Base-by-base conservation (phyloP, 1,140 invertebrate genomes). In the Drosophila arawakana region DNA sequence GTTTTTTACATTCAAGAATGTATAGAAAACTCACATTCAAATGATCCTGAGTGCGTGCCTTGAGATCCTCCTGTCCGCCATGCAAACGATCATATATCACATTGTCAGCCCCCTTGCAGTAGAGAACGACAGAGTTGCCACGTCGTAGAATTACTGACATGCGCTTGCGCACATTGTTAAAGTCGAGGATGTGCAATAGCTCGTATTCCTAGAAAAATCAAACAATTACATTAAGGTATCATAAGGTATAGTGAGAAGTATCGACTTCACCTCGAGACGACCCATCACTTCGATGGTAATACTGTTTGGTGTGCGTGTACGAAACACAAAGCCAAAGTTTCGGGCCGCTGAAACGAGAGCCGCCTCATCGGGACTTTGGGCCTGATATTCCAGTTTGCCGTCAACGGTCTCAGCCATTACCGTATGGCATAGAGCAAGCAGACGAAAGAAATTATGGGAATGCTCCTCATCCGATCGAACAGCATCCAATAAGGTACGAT, bases 281-380 rank as follows among this genome's bases (percentile, higher is more conserved):
- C 96, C 97, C 94, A 96, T 96, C 55, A 97, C 96, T 92, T 97
- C 96, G 89, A 98, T 98, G 63, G 97, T 98, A 93, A 98, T 98
- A 93, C 96, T 98, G 93, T 97, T 97, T 39, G 98, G 97, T 81
- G 97, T 97, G 84, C 98, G 94, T 92, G 98, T 97, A 93, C 96
- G 97, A 93, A 99, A 99, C 41, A 99, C 98, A 93, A 99, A 99
- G 73, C 98, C 98, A 93, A 99, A 99, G 93, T 99, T 99, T 75
- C 98, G 94, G 1, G 99, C 98, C 0, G 98, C 98, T 9, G 98
- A 98, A 2, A 99, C 98, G 10, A 99, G 94, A 1, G 98, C 98
- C 50, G 97, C 96, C 93, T 99, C 99, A 93, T 99, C 99, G 1
- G 99, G 99, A 59, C 98, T 99, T 92, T 99, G 98, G 18, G 99